These are phyloP conservation scores for Agriopis leucophaearia DNA, from an alignment of 2,888 invertebrate genomes.

Conservation along the genomic window DNA sequence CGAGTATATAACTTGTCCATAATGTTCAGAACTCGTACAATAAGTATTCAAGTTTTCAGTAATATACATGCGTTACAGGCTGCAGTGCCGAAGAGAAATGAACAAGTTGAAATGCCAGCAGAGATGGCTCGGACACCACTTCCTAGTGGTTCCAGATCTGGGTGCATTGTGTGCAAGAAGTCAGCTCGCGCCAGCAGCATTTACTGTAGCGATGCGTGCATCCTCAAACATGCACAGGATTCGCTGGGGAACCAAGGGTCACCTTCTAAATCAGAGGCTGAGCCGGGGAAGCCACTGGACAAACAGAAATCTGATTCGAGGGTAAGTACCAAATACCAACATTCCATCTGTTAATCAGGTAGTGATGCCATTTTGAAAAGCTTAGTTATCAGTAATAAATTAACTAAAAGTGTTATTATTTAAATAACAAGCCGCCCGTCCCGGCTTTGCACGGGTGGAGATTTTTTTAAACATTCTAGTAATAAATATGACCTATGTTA, in stretches of 20 bases:
- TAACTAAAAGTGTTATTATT: no score
- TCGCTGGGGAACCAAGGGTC: constrained; percentile 72
- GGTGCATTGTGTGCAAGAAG: constrained; percentile 93
- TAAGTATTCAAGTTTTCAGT: constrained; percentile 9
- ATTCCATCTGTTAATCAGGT: not conserved
- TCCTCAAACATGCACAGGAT: constrained; percentile 93
- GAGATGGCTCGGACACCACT: constrained; percentile 38
- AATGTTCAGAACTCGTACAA: not conserved
- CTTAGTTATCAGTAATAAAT: no score
- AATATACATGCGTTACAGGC: constrained; percentile 9
- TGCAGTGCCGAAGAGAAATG: constrained; percentile 52
- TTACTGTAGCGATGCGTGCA: constrained; percentile 96
- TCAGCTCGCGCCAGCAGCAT: constrained; percentile 92
- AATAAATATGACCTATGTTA: no score
- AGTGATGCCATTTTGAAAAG: no score
- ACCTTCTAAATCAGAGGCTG: constrained; percentile 58
- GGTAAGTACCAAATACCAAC: constrained; percentile 62
- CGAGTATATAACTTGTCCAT: not conserved
- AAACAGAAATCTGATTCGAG: constrained; percentile 75
- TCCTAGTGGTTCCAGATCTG: constrained; percentile 68
- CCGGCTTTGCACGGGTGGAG: no score
- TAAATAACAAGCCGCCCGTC: no score
- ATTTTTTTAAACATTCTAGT: no score
- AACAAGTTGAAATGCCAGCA: constrained; percentile 24
- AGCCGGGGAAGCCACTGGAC: constrained; percentile 62